Evolutionary conservation across 2,797 vertebrate genomes (phyloP).

Genomic region (Nannoperca australis): DNA sequence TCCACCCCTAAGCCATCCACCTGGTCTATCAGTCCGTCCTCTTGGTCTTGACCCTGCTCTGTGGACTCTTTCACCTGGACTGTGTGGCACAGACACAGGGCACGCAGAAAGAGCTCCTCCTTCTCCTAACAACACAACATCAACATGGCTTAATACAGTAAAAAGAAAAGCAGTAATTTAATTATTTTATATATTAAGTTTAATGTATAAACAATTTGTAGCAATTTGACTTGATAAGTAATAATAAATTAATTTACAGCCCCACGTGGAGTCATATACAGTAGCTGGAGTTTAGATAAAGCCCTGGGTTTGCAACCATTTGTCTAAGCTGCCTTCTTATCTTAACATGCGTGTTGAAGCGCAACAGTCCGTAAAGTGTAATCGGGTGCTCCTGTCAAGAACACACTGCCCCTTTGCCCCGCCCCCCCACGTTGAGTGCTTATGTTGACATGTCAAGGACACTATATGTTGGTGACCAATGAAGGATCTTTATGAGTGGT

Average conservation of each 20-base stretch:
- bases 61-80: constrained; percentile 92
- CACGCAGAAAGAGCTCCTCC: constrained; percentile 95
- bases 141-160: constrained; percentile 3
- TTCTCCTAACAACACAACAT: constrained; percentile 83
- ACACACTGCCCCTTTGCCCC: constrained; percentile 17
- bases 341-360: constrained; percentile 12
- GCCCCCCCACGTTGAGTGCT: constrained; percentile 42
- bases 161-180: too few relatives aligned
- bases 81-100: constrained; percentile 96
- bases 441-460: constrained; percentile 68
- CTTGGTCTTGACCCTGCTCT: constrained; percentile 73
- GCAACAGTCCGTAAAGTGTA: constrained; percentile 38
- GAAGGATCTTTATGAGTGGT: constrained; percentile 66
- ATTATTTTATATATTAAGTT: too few relatives aligned
- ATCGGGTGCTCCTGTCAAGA: constrained; percentile 58
- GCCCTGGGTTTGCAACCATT: constrained; percentile 26
- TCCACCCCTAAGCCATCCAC: constrained; percentile 83
- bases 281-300: constrained; percentile 48
- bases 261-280: constrained; percentile 32
- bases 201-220: too few relatives aligned
- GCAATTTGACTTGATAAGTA: neutral
- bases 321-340: constrained; percentile 43
- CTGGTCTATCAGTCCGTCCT: constrained; percentile 82
- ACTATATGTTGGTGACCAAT: constrained; percentile 52
- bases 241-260: constrained; percentile 4